Evolutionary conservation across 2,797 vertebrate genomes (phyloP).

Genomic region (Euphonia xanthogaster): DNA sequence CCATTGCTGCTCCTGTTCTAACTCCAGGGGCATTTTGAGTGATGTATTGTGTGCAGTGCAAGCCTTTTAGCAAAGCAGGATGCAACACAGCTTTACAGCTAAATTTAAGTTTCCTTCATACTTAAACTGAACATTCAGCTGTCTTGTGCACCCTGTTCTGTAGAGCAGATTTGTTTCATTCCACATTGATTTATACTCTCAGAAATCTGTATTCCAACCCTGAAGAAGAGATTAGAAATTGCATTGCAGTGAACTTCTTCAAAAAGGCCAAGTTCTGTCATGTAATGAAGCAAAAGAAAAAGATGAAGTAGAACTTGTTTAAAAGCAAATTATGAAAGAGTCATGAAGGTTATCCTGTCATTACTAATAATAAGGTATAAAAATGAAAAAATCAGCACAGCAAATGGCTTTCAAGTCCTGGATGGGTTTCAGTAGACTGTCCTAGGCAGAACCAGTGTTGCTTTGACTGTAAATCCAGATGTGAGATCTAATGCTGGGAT

Average conservation of each 20-base stretch:
- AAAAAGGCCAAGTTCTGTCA: neutral
- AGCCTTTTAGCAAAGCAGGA: neutral
- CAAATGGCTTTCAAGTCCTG: neutral
- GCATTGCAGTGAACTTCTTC: neutral
- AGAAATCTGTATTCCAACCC: neutral
- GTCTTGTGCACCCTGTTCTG: neutral
- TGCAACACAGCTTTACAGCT: neutral
- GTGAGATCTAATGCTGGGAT: neutral
- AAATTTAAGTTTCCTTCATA: neutral
- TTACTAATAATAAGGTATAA: neutral
- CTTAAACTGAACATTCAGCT: neutral
- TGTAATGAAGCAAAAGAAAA: neutral
- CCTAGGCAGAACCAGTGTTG: neutral
- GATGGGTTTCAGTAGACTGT: neutral
- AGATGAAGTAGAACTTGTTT: neutral
- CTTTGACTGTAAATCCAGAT: neutral
- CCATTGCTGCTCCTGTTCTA: neutral
- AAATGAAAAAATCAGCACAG: neutral
- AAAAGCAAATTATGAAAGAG: neutral
- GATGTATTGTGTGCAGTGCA: neutral
- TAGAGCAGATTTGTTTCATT: neutral
- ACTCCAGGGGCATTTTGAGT: rapidly evolving
- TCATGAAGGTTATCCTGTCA: neutral
- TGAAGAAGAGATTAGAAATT: neutral
- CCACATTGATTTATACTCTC: neutral